phyloP scores from a whole-genome alignment of 2,113 vertebrate species.

The Gadus macrocephalus region DNA sequence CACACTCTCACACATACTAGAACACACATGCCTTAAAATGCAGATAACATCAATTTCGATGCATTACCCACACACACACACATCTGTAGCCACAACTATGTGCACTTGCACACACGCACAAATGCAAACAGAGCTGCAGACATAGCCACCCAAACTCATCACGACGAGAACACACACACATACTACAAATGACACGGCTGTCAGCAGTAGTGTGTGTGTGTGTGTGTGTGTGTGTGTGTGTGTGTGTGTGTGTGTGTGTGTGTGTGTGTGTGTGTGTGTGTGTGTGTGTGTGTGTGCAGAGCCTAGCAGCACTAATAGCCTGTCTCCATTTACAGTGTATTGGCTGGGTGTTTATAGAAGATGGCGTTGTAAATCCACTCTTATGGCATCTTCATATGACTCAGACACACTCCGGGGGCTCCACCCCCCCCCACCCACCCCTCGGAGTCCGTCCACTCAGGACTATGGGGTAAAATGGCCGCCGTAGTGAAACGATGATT shows the following conservation, averaged over 20 bases:
- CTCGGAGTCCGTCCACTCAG: too few relatives aligned
- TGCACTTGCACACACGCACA: too few relatives aligned
- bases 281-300: slow-evolving; percentile 10
- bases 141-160: too few relatives aligned
- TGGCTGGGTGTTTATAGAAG: slow-evolving; percentile 47
- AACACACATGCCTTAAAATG: not conserved
- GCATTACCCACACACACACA: too few relatives aligned
- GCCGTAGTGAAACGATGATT: too few relatives aligned
- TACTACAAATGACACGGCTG: slow-evolving; percentile 29
- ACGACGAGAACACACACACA: not conserved
- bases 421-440: too few relatives aligned
- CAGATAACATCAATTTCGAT: not conserved
- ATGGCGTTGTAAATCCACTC: slow-evolving; percentile 51
- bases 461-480: too few relatives aligned
- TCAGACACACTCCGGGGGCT: slow-evolving; percentile 1
- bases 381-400: slow-evolving; percentile 36
- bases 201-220: slow-evolving; percentile 37
- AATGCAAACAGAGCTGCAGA: too few relatives aligned
- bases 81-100: not conserved
- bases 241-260: too few relatives aligned
- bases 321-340: slow-evolving; percentile 56
- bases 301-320: slow-evolving; percentile 36
- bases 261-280: too few relatives aligned
- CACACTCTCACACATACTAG: too few relatives aligned
- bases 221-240: slow-evolving; percentile 1